A percentile compares a stretch with the other conserved stretches of the same genome.
Evolutionary conservation across 2,113 vertebrate genomes (phyloP).

Genomic region (Gila orcuttii): DNA sequence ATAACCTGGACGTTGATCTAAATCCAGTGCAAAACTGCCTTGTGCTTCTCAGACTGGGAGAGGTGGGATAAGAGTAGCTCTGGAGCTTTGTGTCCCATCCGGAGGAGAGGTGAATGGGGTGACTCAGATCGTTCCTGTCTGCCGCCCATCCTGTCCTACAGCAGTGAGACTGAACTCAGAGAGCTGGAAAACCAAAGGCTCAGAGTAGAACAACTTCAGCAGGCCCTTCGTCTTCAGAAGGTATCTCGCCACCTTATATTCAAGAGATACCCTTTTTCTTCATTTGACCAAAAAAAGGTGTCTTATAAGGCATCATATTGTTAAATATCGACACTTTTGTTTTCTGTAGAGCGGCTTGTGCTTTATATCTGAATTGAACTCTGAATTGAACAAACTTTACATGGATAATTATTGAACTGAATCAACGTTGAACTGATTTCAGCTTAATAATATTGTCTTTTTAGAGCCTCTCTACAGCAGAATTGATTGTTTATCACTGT

Average conservation of each 20-base stretch:
- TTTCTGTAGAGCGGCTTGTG: too few species aligned
- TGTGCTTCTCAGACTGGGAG: conserved; percentile 69
- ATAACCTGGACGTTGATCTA: conserved; percentile 56
- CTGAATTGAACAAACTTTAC: too few species aligned
- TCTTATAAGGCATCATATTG: not conserved
- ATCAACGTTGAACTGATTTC: too few species aligned
- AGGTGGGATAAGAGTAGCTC: conserved; percentile 67
- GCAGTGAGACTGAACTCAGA: conserved; percentile 77
- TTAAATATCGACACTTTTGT: too few species aligned
- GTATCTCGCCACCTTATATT: conserved; percentile 50
- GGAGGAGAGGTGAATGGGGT: conserved; percentile 55
- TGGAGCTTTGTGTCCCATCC: conserved; percentile 52
- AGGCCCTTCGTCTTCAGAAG: conserved; percentile 85
- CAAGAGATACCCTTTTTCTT: not conserved
- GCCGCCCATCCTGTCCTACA: conserved; percentile 79
- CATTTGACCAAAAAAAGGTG: not conserved
- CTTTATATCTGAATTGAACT: too few species aligned
- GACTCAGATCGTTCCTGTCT: not conserved
- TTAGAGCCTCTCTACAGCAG: too few species aligned
- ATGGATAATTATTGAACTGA: too few species aligned
- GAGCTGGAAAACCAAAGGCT: conserved; percentile 79
- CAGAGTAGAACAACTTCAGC: conserved; percentile 77
- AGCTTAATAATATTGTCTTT: too few species aligned
- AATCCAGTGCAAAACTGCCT: conserved; percentile 44
- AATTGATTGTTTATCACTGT: too few species aligned